phyloP scores from a whole-genome alignment of 2,888 invertebrate genomes.

The Strigamia maritima region DNA sequence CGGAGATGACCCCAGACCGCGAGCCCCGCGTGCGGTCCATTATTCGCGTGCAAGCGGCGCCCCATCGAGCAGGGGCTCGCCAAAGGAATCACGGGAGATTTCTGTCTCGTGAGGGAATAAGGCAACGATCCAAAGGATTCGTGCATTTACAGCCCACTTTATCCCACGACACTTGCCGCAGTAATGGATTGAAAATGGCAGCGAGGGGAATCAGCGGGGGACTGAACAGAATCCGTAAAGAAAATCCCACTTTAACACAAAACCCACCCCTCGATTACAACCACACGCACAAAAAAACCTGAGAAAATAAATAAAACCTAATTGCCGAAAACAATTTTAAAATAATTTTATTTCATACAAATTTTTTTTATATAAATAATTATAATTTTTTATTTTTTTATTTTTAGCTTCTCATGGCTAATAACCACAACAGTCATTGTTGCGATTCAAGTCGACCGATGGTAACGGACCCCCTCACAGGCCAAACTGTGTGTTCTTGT shows the following conservation, averaged over 20 bases:
- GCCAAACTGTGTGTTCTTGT: slow-evolving; percentile 90
- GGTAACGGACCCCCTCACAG: slow-evolving; percentile 88
- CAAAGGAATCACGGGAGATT: slow-evolving; percentile 24
- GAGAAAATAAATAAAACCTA: background rate
- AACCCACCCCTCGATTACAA: background rate
- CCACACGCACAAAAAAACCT: background rate
- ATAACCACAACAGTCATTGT: slow-evolving; percentile 57
- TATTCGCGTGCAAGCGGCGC: slow-evolving; percentile 26
- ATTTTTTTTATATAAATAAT: background rate
- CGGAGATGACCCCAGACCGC: slow-evolving; percentile 22
- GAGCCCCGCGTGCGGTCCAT: slow-evolving; percentile 14
- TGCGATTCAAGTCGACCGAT: slow-evolving; percentile 88
- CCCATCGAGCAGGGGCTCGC: slow-evolving; percentile 21
- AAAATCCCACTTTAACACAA: slow-evolving; percentile 28
- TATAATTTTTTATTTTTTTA: background rate
- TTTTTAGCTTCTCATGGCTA: slow-evolving; percentile 31
- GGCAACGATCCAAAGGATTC: slow-evolving; percentile 26
- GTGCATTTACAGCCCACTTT: slow-evolving; percentile 27
- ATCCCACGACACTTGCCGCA: slow-evolving; percentile 26
- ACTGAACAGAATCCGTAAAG: slow-evolving; percentile 7
- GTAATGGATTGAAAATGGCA: slow-evolving; percentile 27
- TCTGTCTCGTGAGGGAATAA: slow-evolving; percentile 27
- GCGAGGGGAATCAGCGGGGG: slow-evolving; percentile 22
- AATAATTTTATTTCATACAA: background rate
- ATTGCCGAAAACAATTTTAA: background rate